phyloP scores from a whole-genome alignment of 2,797 vertebrate species.

The Heteromormyrus szaboi region DNA sequence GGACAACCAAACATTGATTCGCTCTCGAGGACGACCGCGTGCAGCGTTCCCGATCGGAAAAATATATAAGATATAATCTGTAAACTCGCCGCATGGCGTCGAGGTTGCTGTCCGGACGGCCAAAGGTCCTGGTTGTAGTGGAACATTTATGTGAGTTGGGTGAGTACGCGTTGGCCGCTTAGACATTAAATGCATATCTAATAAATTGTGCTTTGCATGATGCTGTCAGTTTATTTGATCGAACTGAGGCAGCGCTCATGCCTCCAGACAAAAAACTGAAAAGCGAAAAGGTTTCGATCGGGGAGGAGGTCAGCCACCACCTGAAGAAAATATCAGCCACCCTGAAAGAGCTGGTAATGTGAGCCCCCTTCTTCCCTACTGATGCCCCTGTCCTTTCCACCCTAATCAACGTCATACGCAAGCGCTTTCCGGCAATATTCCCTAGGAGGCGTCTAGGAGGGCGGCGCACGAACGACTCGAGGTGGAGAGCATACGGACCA shows the following conservation, averaged over 20 bases:
- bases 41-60: background rate
- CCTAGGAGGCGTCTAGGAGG: background rate
- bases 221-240: background rate
- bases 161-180: background rate
- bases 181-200: background rate
- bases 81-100: conserved; percentile 43
- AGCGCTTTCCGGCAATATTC: background rate
- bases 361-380: background rate
- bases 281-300: background rate
- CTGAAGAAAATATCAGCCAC: conserved; percentile 58
- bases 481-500: background rate
- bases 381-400: background rate
- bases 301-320: conserved; percentile 2
- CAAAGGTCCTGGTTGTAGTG: conserved; percentile 51
- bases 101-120: conserved; percentile 49
- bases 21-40: background rate
- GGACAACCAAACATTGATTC: background rate
- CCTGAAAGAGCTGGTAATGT: conserved; percentile 59
- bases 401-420: background rate
- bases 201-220: background rate
- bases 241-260: background rate
- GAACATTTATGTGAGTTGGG: conserved; percentile 54
- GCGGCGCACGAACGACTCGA: background rate
- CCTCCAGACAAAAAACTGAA: background rate
- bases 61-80: background rate